Percentiles rank a stretch among this genome's conserved stretches.
phyloP scores from a whole-genome alignment of 2,113 vertebrate species.

The Eublepharis macularius region DNA sequence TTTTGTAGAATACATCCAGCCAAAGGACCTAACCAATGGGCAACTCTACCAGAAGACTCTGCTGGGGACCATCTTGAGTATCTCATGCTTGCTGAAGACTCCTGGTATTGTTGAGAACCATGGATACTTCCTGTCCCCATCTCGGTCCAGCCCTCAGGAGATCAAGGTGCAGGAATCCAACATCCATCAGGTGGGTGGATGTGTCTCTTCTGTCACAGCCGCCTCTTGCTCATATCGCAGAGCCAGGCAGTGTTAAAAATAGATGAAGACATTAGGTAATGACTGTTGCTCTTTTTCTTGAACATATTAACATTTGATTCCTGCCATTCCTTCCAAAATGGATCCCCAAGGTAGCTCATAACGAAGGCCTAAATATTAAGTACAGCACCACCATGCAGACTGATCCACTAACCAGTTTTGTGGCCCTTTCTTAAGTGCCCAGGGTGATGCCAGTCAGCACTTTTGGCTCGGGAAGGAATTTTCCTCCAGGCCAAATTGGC shows the following conservation, averaged over 20 bases:
- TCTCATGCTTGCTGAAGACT: constrained; percentile 94
- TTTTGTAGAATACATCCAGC: constrained; percentile 90
- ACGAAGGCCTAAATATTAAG: too few species aligned
- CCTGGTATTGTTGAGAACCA: constrained; percentile 94
- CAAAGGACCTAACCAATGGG: constrained; percentile 91
- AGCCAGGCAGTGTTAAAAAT: not conserved
- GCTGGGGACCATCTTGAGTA: constrained; percentile 84
- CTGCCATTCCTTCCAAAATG: too few species aligned
- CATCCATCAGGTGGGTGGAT: constrained; percentile 88
- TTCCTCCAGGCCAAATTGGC: too few species aligned
- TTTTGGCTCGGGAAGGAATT: too few species aligned
- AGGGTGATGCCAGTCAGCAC: too few species aligned
- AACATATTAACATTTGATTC: not conserved
- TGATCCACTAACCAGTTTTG: too few species aligned
- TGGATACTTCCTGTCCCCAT: constrained; percentile 91
- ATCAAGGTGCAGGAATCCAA: constrained; percentile 97
- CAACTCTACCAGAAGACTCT: constrained; percentile 96
- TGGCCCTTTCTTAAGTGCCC: not conserved
- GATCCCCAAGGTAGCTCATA: too few species aligned
- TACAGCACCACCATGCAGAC: too few species aligned
- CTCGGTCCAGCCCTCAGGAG: constrained; percentile 93
- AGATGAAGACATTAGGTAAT: too few species aligned
- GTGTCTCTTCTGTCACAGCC: accelerated
- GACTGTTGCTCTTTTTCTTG: not conserved
- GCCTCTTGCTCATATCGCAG: not conserved